These are phyloP conservation scores for Hepsetus odoe DNA, from an alignment of 2,113 vertebrate genomes.

Conservation along the genomic window DNA sequence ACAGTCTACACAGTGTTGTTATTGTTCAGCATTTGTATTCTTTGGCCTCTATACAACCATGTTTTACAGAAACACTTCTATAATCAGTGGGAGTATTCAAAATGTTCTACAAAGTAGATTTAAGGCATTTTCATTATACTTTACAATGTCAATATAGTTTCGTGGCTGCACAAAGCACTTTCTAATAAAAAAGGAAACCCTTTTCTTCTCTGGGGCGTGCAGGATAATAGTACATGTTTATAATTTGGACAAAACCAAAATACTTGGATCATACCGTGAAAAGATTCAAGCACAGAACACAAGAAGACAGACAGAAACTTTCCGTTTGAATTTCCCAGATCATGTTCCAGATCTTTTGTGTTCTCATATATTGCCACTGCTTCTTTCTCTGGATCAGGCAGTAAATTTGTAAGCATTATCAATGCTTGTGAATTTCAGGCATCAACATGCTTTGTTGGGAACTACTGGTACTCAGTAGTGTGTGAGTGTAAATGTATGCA, in stretches of 20 bases:
- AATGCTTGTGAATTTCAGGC: slow-evolving; percentile 30
- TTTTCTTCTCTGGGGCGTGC: not conserved
- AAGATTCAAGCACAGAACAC: not conserved
- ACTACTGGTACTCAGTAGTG: not conserved
- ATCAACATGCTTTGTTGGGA: slow-evolving; percentile 23
- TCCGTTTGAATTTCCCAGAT: slow-evolving; percentile 9
- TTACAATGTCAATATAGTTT: no score
- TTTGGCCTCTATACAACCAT: no score
- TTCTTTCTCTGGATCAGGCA: not conserved
- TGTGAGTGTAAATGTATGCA: not conserved
- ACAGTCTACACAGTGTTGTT: no score
- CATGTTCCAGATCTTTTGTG: slow-evolving; percentile 4
- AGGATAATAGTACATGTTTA: not conserved
- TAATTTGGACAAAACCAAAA: not conserved
- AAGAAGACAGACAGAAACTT: slow-evolving; percentile 3
- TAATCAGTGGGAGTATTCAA: no score
- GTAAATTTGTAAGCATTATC: not conserved
- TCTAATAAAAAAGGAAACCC: not conserved
- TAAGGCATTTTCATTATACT: no score
- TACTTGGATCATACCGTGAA: not conserved
- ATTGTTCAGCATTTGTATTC: no score
- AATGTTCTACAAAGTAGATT: no score
- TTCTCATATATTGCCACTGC: not conserved
- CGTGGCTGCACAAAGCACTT: no score
- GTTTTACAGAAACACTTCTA: no score